Base-by-base conservation (phyloP, 2,797 vertebrate genomes). In the Knipowitschia caucasica region DNA sequence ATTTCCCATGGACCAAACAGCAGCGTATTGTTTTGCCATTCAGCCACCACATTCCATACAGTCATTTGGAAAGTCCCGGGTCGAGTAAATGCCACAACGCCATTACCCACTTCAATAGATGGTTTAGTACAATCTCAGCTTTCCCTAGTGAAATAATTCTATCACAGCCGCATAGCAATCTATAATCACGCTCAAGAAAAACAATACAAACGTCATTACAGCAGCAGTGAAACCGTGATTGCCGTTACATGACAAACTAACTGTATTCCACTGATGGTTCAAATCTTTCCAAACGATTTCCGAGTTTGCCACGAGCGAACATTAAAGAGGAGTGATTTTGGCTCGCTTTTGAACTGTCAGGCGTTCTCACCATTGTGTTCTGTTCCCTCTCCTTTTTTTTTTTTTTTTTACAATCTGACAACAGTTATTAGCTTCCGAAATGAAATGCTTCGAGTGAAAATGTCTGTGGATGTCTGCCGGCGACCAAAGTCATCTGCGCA, bases 391-490 rank as follows among this genome's bases (percentile, higher is more conserved):
- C 12, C 10, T 3, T 24, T n/a, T n/a, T 14, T 24, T 7, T 26
- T 40, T 54, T 43, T 43, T 21, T 20, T 31, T 21, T 23, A 34
- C 46, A 14, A 23, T 33, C 46, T 49, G 46, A 49, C 46, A 49
- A 49, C 30, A 33, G 46, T 49, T 49, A 49, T 49, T 49, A 49
- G 29, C 46, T n/a, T 33, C 46, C 26, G 18, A 33, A 21, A 49
- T 49, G 46, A 33, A 34, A 49, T n/a, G 46, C 46, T 49, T 49
- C 46, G 10, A 49, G 46, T 49, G 29, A 21, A 47, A 47, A 47
- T 49, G 34, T 38, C 24, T 38, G 3, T 31, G 26, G 9, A 29
- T 46, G 39, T 43, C 29, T 40, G 46, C 29, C 20, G 46, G 46
- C 46, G 29, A 49, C 29, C 20, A 33, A 21, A 49, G 46, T 51